Evolutionary conservation across 2,113 vertebrate genomes (phyloP).

Genomic region (Larimichthys crocea): DNA sequence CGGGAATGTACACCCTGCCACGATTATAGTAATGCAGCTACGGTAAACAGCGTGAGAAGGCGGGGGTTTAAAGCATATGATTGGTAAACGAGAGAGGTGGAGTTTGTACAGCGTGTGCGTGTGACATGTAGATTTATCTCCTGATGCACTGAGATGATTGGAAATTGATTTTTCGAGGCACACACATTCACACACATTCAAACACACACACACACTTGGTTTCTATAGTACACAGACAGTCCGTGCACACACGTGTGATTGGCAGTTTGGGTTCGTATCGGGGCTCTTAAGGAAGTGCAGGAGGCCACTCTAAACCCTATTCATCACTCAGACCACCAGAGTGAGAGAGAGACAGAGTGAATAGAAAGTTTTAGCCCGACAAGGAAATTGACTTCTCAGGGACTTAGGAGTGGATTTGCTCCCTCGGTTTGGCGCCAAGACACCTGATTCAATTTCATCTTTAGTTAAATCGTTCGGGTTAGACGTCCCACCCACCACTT

Average conservation of each 20-base stretch:
- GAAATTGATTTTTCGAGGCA: conserved; percentile 54
- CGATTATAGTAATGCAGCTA: conserved; percentile 19
- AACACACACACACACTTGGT: neutral
- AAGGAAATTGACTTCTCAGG: conserved; percentile 68
- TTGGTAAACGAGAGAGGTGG: neutral
- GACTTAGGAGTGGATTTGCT: conserved; percentile 72
- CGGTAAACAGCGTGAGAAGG: conserved; percentile 8
- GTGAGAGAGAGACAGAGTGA: conserved; percentile 28
- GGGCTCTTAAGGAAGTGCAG: conserved; percentile 64
- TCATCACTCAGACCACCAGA: conserved; percentile 76
- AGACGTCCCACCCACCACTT: conserved; percentile 35
- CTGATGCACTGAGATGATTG: conserved; percentile 55
- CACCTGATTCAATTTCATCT: conserved; percentile 72
- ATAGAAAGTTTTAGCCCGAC: conserved; percentile 43
- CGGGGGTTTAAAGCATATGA: neutral
- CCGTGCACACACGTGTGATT: conserved; percentile 55
- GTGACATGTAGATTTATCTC: conserved; percentile 27
- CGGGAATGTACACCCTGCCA: conserved; percentile 5
- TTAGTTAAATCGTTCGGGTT: conserved; percentile 51
- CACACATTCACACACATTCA: neutral
- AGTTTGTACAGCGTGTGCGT: neutral
- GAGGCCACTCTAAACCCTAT: conserved; percentile 69
- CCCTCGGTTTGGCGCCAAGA: conserved; percentile 44
- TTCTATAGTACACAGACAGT: neutral
- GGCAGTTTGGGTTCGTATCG: conserved; percentile 50